Base-by-base conservation (phyloP, 2,113 vertebrate species). In the Callorhinus ursinus region DNA sequence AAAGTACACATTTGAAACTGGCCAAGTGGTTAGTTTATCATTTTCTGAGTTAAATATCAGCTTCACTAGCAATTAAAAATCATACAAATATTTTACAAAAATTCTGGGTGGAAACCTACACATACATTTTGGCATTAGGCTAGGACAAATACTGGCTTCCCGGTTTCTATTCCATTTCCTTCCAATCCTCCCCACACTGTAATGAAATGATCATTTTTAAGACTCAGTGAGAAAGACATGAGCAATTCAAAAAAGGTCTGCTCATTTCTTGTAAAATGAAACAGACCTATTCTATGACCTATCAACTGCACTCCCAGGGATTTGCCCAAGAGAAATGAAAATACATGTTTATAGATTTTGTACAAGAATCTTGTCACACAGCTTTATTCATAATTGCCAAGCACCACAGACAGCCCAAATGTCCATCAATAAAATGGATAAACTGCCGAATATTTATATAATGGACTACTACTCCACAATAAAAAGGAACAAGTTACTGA, bases 261-360 rank as follows among this genome's bases (percentile, higher is more conserved):
- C 21, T 55, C 33, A 21, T 6, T 85, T 94, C 63, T 80, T 92
- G 2, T 55, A 77, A 95, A 96, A 86, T 55, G 86, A 94, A 88
- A 74, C 24, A 53, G 1, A 79, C 36, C 65, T 90, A n/a, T 1
- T 86, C 33, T 82, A 42, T 53, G 22, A 93, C 13, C 31, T 77
- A 63, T 61, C 28, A 88, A 16, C 72, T 87, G 51, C n/a, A 74
- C 42, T 77, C 14, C 87, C 49, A 90, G 21, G 5, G 4, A 93
- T 69, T 74, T 61, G 21, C 42, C 33, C 31, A 88, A 69, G n/a
- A 84, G 61, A 76, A 95, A 63, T 74, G 18, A 81, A 91, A 61
- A 15, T 59, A n/a, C 33, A n/a, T 81, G 14, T 63, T 89, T 77
- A 63, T 12, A 80, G 51, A 93, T 74, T 28, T 28, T 53, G 33